Base-by-base conservation (phyloP, 2,797 vertebrate species). In the Hybognathus amarus region DNA sequence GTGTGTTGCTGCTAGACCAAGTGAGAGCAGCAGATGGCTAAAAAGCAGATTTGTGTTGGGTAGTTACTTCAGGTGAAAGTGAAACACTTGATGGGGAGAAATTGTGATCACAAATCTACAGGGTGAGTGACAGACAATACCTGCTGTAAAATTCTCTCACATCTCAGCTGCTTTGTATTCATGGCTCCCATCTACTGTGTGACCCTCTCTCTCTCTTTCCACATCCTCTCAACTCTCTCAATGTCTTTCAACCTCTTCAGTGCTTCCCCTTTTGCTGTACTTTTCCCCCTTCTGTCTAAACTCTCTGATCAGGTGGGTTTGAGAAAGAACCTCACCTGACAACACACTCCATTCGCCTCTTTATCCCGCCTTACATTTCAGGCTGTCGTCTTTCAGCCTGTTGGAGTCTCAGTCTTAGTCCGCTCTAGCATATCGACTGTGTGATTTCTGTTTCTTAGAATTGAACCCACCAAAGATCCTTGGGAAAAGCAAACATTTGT, bases 91-190 rank as follows among this genome's bases (percentile, higher is more conserved):
- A 92, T 87, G 91, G 92, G 89, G 90, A 94, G 92, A 93, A 91
- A 86, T 90, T 92, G 93, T 92, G 93, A 95, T 95, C 91, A 94
- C 91, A 93, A 89, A 92, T 93, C 91, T 93, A 91, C 91, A 93
- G 93, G 93, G 91, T 95, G 89, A 94, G 93, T 95, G 95, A 94
- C 93, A 95, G 95, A 95, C 94, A 95, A 94, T 93, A 92, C 91
- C 92, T 94, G 92, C 92, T 94, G 92, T 90, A 92, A 93, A 95
- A 95, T 96, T 96, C 95, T 91, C 92, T 95, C 94, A 95, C 92
- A 93, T 96, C 92, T 95, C 89, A 87, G 89, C 94, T 95, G 90
- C 92, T 95, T 95, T 94, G 91, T 94, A 92, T 96, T 95, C 93
- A 94, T 92, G 93, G 93, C 91, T 93, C 89, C 92, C 90, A 92